These are phyloP conservation scores for Acrocera orbiculus DNA, from an alignment of 2,888 invertebrate genomes.

Conservation along the genomic window DNA sequence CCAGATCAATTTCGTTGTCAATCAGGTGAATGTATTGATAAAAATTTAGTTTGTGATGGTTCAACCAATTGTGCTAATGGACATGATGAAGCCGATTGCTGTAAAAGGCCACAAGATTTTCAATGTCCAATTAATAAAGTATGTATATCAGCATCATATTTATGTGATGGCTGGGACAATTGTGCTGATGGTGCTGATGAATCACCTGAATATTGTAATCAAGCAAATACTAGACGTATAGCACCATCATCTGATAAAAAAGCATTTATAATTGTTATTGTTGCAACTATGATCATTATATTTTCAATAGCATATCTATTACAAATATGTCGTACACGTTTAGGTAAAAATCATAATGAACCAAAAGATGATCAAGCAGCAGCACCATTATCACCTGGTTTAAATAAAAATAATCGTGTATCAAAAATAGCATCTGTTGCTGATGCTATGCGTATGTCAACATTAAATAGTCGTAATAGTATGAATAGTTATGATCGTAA, in stretches of 20 bases:
- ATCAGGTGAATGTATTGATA: slow-evolving; percentile 41
- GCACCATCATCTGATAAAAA: slow-evolving; percentile 33
- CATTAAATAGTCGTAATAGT: slow-evolving; percentile 41
- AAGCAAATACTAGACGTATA: slow-evolving; percentile 30
- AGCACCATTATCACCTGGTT: slow-evolving; percentile 42
- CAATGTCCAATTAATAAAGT: slow-evolving; percentile 55
- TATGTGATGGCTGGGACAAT: slow-evolving; percentile 62
- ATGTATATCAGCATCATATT: slow-evolving; percentile 46
- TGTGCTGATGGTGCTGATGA: slow-evolving; percentile 74
- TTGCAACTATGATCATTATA: slow-evolving; percentile 38
- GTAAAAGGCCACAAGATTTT: slow-evolving; percentile 42
- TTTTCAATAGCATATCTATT: slow-evolving; percentile 36
- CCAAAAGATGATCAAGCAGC: slow-evolving; percentile 45
- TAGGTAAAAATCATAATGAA: slow-evolving; percentile 34
- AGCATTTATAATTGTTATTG: slow-evolving; percentile 37
- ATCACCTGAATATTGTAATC: slow-evolving; percentile 41
- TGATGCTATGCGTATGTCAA: slow-evolving; percentile 45
- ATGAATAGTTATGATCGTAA: slow-evolving; percentile 51
- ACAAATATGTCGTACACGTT: slow-evolving; percentile 36
- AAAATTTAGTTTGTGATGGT: slow-evolving; percentile 42
- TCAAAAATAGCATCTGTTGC: slow-evolving; percentile 32
- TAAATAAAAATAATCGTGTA: slow-evolving; percentile 27
- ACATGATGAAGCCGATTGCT: slow-evolving; percentile 51
- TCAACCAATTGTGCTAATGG: slow-evolving; percentile 48
- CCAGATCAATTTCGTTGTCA: slow-evolving; percentile 45